phyloP scores from a whole-genome alignment of 2,113 vertebrate genomes.

The Pavo muticus region DNA sequence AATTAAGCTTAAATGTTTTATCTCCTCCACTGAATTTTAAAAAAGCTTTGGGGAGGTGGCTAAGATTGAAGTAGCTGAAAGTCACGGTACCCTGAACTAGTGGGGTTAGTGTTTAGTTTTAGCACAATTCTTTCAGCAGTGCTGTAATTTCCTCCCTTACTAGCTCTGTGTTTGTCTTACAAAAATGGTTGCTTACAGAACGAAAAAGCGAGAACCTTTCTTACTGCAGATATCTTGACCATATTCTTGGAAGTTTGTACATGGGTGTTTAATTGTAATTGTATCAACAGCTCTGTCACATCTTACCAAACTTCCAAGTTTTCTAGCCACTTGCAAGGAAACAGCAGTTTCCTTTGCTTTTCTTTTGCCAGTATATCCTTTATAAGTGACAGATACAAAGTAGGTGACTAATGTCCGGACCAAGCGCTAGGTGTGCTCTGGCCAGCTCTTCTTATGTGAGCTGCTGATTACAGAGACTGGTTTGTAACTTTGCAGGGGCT shows the following conservation, averaged over 20 bases:
- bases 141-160: slow-evolving; percentile 3
- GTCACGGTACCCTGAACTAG: background rate
- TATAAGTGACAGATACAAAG: background rate
- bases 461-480: background rate
- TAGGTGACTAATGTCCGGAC: background rate
- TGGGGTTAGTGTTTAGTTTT: background rate
- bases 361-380: background rate
- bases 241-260: background rate
- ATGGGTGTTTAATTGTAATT: slow-evolving; percentile 6
- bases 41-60: background rate
- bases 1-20: background rate
- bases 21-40: background rate
- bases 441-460: background rate
- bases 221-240: background rate
- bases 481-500: background rate
- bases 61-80: background rate
- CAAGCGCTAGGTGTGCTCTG: background rate
- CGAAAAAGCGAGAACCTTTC: background rate
- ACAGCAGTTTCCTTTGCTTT: background rate
- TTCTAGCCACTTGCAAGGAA: background rate
- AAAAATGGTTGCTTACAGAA: slow-evolving; percentile 13
- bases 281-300: background rate
- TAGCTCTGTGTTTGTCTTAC: background rate
- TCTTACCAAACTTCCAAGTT: slow-evolving; percentile 17
- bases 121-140: slow-evolving; percentile 1